These are phyloP conservation scores for Monopis laevigella DNA, from an alignment of 2,888 invertebrate species.

Conservation along the genomic window DNA sequence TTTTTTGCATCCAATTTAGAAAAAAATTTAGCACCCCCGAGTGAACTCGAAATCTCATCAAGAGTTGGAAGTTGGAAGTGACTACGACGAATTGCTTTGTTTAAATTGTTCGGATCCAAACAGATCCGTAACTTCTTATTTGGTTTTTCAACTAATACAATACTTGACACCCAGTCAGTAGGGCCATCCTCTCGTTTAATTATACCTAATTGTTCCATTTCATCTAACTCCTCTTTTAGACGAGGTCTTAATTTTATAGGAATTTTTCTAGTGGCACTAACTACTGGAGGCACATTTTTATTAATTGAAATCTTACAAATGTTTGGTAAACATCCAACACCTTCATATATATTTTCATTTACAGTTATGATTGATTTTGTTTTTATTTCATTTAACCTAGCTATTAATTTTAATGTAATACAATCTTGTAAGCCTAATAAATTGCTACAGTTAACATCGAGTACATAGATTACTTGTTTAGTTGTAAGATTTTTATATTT, in stretches of 20 bases:
- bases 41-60: slow-evolving; percentile 14
- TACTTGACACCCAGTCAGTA: slow-evolving; percentile 16
- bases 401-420: too few species aligned
- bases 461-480: too few species aligned
- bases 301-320: too few species aligned
- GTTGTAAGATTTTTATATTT: too few species aligned
- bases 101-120: slow-evolving; percentile 16
- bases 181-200: slow-evolving; percentile 13
- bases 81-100: slow-evolving; percentile 15
- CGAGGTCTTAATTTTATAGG: not conserved
- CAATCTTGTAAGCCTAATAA: too few species aligned
- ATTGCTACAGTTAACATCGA: too few species aligned
- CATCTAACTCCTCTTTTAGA: not conserved
- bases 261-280: too few species aligned
- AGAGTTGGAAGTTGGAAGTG: slow-evolving; percentile 18
- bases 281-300: too few species aligned
- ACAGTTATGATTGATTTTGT: too few species aligned
- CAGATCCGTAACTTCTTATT: slow-evolving; percentile 15
- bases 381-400: too few species aligned
- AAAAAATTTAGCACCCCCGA: slow-evolving; percentile 15
- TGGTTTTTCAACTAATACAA: slow-evolving; percentile 14
- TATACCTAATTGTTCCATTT: slow-evolving; percentile 10
- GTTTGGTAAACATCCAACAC: too few species aligned
- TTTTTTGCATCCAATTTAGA: slow-evolving; percentile 16
- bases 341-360: too few species aligned